A percentile compares a stretch with the other conserved stretches of the same genome.
Conservation (phyloP, 2,797 vertebrate species). For the Clarias fuscus region DNA sequence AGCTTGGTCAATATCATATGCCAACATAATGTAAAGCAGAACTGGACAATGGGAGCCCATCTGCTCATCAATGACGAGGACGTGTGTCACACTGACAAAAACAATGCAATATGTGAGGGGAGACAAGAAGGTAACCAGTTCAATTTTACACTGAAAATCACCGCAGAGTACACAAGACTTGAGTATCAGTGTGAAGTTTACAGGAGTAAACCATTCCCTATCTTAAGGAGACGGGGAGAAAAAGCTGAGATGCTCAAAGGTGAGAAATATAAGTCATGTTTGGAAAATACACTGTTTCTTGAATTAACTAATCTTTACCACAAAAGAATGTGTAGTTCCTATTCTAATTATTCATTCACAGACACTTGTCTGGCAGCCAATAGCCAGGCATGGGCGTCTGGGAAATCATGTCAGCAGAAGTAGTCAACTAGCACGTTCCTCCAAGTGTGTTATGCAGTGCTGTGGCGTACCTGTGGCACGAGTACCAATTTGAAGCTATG, state of each 20-base stretch:
- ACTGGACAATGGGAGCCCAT: not conserved
- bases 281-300: not conserved
- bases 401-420: not conserved
- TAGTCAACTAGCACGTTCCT: not conserved
- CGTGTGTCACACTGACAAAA: not conserved
- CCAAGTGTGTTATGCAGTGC: not conserved
- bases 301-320: not conserved
- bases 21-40: fast-evolving
- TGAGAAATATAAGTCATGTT: conserved; percentile 23
- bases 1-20: conserved; percentile 44
- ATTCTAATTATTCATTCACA: not conserved
- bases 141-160: conserved; percentile 41
- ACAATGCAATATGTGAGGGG: not conserved
- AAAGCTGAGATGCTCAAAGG: conserved; percentile 36
- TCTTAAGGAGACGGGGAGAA: fast-evolving
- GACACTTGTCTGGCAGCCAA: not conserved
- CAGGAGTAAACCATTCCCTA: fast-evolving
- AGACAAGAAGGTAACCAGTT: not conserved
- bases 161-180: not conserved
- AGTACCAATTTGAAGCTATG: not conserved
- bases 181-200: conserved; percentile 38
- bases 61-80: fast-evolving
- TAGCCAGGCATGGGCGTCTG: not conserved
- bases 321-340: not conserved
- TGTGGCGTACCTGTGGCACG: not conserved